phyloP scores from a whole-genome alignment of 1,140 invertebrate species.

The Drosophila bocqueti region DNA sequence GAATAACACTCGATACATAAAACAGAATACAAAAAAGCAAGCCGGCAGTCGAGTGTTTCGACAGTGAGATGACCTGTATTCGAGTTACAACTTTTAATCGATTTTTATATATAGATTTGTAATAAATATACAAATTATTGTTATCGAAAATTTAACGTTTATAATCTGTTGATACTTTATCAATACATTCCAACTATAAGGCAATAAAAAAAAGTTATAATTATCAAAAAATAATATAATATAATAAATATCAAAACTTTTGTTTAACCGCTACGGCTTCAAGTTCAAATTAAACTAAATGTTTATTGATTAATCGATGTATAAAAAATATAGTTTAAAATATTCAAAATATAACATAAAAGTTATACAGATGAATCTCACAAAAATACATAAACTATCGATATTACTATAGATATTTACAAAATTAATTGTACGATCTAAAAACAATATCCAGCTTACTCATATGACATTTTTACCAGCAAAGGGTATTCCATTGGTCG shows the following conservation, averaged over 20 bases:
- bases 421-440: not conserved
- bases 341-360: no score
- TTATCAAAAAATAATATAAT: no score
- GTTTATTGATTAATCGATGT: no score
- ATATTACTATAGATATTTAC: not conserved
- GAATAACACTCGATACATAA: slow-evolving; percentile 20
- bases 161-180: no score
- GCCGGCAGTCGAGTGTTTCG: not conserved
- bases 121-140: not conserved
- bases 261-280: no score
- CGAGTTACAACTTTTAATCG: no score
- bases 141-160: not conserved
- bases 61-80: not conserved
- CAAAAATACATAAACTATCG: not conserved
- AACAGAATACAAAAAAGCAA: slow-evolving; percentile 2
- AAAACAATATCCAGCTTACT: not conserved
- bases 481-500: not conserved
- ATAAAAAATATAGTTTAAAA: no score
- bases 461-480: not conserved
- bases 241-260: no score
- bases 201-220: no score
- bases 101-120: not conserved
- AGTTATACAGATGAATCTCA: no score
- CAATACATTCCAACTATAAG: no score
- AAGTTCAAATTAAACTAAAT: no score